Conservation (phyloP, 2,888 invertebrate genomes). For the Atrina japonica region DNA sequence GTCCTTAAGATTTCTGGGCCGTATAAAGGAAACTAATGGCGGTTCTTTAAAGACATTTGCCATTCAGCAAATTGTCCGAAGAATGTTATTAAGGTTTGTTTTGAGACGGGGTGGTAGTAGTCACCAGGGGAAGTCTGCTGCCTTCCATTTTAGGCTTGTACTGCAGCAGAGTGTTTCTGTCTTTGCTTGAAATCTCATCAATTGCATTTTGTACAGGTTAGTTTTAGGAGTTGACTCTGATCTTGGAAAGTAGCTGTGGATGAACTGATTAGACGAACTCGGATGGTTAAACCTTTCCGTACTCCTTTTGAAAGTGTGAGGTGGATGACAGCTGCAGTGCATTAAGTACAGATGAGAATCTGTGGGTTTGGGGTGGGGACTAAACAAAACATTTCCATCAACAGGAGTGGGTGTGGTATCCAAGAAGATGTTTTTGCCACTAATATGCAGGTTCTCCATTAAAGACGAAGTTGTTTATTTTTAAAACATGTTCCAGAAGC, state of each 20-base stretch:
- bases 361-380: conserved; percentile 24
- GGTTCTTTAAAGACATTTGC: conserved; percentile 6
- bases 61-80: conserved; percentile 2
- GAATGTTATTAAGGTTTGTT: background rate
- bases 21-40: background rate
- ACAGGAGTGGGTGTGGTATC: conserved; percentile 7
- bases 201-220: background rate
- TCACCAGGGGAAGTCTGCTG: conserved; percentile 8
- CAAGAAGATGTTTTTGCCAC: conserved; percentile 10
- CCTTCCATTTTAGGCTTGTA: background rate
- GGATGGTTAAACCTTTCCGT: no score
- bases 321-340: conserved; percentile 8
- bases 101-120: conserved; percentile 7
- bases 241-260: no score
- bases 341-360: conserved; percentile 16
- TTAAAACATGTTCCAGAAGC: no score
- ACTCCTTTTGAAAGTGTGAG: no score
- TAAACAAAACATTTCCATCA: background rate
- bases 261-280: background rate
- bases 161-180: conserved; percentile 4
- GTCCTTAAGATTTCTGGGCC: background rate
- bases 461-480: conserved; percentile 40
- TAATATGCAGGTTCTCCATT: conserved; percentile 26
- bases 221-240: no score
- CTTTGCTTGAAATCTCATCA: background rate